A percentile compares a stretch with the other conserved stretches of the same genome.
phyloP scores from a whole-genome alignment of 2,888 invertebrate species.

The Nysson spinosus region DNA sequence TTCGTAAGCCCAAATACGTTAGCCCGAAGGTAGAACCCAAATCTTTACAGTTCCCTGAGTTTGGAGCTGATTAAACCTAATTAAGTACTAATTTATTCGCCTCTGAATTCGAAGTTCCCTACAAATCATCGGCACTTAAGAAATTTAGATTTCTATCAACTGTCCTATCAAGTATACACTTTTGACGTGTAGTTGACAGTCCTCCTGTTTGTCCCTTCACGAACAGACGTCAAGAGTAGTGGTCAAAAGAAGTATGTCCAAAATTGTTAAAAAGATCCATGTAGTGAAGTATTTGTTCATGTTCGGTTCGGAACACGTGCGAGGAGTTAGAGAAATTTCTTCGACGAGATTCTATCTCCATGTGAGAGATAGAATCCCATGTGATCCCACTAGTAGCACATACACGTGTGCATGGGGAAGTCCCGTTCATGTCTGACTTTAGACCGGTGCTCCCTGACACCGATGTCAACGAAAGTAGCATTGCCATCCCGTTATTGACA shows the following conservation, averaged over 20 bases:
- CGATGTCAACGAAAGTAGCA: slow-evolving; percentile 54
- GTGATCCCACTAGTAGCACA: too few relatives aligned
- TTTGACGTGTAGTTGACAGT: background rate
- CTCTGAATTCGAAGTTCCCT: too few relatives aligned
- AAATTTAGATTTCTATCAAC: too few relatives aligned
- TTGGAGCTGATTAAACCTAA: too few relatives aligned
- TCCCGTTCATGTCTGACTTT: slow-evolving; percentile 53
- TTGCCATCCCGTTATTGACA: slow-evolving; percentile 54
- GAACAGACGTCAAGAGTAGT: background rate
- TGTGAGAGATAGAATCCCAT: slow-evolving; percentile 35
- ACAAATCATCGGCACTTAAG: too few relatives aligned
- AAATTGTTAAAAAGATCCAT: slow-evolving; percentile 45
- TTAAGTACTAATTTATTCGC: too few relatives aligned
- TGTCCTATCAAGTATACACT: background rate
- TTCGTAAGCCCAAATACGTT: too few relatives aligned
- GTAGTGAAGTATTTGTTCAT: slow-evolving; percentile 58
- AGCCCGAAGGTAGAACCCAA: too few relatives aligned
- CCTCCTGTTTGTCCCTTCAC: background rate
- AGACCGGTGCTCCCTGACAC: slow-evolving; percentile 35
- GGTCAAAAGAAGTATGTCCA: too few relatives aligned
- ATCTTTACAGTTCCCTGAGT: too few relatives aligned
- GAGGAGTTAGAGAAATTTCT: slow-evolving; percentile 46
- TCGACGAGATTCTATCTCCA: slow-evolving; percentile 18
- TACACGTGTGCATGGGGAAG: slow-evolving; percentile 51
- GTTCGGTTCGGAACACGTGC: slow-evolving; percentile 48